These are phyloP conservation scores for Endotricha flammealis DNA, from an alignment of 2,888 invertebrate species.

Conservation along the genomic window DNA sequence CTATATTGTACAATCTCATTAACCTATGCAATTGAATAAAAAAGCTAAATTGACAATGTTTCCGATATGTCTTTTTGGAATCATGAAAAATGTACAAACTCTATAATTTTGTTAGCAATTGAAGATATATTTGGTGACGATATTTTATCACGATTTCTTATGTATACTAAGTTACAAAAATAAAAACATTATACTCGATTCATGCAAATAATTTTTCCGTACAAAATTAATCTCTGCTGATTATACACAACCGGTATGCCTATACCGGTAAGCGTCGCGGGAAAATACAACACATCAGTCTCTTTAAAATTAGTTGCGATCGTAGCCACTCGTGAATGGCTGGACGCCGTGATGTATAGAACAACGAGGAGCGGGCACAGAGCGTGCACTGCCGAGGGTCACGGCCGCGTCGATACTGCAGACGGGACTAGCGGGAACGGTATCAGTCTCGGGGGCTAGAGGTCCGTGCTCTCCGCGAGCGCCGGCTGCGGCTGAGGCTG, in stretches of 20 bases:
- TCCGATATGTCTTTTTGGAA: conserved; percentile 55
- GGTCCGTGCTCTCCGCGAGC: conserved; percentile 47
- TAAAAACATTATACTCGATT: conserved; percentile 57
- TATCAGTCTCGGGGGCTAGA: conserved; percentile 35
- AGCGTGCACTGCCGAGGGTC: no score
- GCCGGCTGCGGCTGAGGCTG: conserved; percentile 24
- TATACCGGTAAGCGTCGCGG: conserved; percentile 5
- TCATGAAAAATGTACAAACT: conserved; percentile 9
- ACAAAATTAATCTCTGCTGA: no score
- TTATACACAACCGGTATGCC: conserved; percentile 7
- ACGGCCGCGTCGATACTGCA: conserved; percentile 5
- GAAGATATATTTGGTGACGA: conserved; percentile 26
- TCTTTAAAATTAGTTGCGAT: background rate
- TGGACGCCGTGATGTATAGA: background rate
- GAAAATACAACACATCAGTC: conserved; percentile 13
- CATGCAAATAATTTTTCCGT: conserved; percentile 50
- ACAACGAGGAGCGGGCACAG: background rate
- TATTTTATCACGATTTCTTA: conserved; percentile 37
- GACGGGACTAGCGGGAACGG: conserved; percentile 6
- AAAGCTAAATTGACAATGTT: conserved; percentile 50
- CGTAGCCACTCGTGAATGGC: background rate
- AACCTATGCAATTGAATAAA: conserved; percentile 32
- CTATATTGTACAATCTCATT: conserved; percentile 44
- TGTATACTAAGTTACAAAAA: conserved; percentile 51
- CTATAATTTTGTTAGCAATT: conserved; percentile 18